Evolutionary conservation across 2,113 vertebrate species (phyloP).

Genomic region (Oreochromis niloticus): DNA sequence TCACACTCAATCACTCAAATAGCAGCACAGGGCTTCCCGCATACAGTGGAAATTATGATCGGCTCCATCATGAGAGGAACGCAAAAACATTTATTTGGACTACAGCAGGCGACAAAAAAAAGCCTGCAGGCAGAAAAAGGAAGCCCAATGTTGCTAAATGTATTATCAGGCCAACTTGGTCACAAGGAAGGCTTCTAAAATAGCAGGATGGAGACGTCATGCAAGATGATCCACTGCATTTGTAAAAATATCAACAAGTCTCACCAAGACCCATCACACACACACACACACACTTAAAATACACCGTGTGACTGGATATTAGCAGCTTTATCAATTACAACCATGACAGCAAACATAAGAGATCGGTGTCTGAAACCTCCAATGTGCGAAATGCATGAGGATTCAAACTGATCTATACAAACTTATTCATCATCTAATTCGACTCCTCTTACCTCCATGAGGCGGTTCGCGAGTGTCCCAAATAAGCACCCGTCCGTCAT

Average conservation of each 20-base stretch:
- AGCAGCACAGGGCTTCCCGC: not conserved
- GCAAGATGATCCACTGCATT: conserved; percentile 38
- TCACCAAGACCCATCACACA: not conserved
- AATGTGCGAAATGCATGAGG: not conserved
- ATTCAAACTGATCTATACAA: not conserved
- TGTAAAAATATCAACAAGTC: conserved; percentile 13
- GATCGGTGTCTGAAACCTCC: not conserved
- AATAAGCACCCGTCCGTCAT: conserved; percentile 96
- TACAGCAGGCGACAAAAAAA: not conserved
- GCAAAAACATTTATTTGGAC: not conserved
- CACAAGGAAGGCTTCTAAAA: conserved; percentile 37
- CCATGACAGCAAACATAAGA: not conserved
- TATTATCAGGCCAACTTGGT: conserved; percentile 27
- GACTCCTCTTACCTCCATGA: conserved; percentile 79
- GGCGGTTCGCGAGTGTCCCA: conserved; percentile 97
- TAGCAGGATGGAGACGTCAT: conserved; percentile 16
- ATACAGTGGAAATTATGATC: not conserved
- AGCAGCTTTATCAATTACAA: not conserved
- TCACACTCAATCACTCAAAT: not conserved
- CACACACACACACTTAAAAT: not conserved
- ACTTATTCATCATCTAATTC: not conserved
- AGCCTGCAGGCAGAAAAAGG: not conserved
- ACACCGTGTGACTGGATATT: not conserved
- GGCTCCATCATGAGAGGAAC: not conserved
- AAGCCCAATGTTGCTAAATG: not conserved